A percentile compares a stretch with the other conserved stretches of the same genome.
Evolutionary conservation across 2,888 invertebrate species (phyloP).

Genomic region (Notodonta dromedarius): DNA sequence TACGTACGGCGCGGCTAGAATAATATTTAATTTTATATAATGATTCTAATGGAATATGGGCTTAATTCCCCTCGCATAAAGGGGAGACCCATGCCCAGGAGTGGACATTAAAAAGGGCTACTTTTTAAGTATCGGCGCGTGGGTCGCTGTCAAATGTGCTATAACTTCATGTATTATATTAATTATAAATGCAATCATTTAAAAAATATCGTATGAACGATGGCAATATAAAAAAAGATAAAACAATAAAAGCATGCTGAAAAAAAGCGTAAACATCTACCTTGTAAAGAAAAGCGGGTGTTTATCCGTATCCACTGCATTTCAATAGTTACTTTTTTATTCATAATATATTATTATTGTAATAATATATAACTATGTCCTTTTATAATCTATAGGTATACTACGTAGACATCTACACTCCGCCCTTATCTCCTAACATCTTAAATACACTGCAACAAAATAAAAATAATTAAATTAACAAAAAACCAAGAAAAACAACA

Average conservation of each 20-base stretch:
- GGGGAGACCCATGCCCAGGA: no score
- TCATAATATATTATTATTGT: constrained; percentile 83
- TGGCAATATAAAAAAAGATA: constrained; percentile 11
- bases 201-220: background rate
- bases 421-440: constrained; percentile 78
- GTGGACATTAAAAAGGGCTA: no score
- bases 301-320: constrained; percentile 71
- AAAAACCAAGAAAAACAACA: background rate
- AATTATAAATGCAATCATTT: no score
- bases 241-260: constrained; percentile 51
- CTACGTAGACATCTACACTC: constrained; percentile 83
- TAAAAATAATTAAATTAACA: constrained; percentile 53
- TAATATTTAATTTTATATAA: no score
- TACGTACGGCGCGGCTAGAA: no score
- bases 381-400: constrained; percentile 82
- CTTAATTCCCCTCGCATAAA: no score
- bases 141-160: no score
- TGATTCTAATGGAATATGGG: no score
- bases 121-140: no score
- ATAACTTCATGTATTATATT: no score
- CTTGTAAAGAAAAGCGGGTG: constrained; percentile 75
- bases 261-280: constrained; percentile 63
- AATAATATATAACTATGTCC: constrained; percentile 83
- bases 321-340: constrained; percentile 63
- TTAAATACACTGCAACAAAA: constrained; percentile 84